Base-by-base conservation (phyloP, 2,888 invertebrate species). In the Chrysodeixis includens region DNA sequence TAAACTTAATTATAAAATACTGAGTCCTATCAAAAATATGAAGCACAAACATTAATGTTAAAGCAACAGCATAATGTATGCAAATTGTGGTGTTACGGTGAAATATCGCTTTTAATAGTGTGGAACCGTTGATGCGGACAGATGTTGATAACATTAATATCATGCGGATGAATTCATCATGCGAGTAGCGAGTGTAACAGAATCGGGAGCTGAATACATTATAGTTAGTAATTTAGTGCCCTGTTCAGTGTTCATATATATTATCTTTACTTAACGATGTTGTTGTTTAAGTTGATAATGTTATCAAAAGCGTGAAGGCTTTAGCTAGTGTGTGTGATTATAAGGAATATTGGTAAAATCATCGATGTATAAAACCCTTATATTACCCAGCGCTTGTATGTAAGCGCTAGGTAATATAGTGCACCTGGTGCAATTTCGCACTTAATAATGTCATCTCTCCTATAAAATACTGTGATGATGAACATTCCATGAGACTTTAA, bases 61-160 rank as follows among this genome's bases (percentile, higher is more conserved):
- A 80, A 78, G 71, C 73, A 76, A 74, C 78, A 76, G 71, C 71
- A 79, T 86, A 79, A 83, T 82, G 66, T 76, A 88, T 85, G 85
- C 79, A 86, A 86, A 87, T 83, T 78, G 71, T 75, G 78, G 73
- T 76, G 70, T 69, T 82, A 78, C 80, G 73, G 69, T 84, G 74
- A 81, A 84, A 84, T 85, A 85, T 84, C 69, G 78, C 76, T 71
- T 83, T 83, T 81, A 82, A 82, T 83, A 80, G 77, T 80, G 74
- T 75, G 76, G 70, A 74, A 71, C 77, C 74, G 74, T 69, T 80
- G 82, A 80, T 73, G 83, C 66, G 74, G 79, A 81, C 86, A 83
- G 81, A 82, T 82, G 81, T 71, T 83, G 83, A 83, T 85, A 84
- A 72, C 79, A 77, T 82, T 86, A 81, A 81, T 75, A 78, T 82